Conservation (phyloP, 2,888 invertebrate species). For the Epistrophe eligans region DNA sequence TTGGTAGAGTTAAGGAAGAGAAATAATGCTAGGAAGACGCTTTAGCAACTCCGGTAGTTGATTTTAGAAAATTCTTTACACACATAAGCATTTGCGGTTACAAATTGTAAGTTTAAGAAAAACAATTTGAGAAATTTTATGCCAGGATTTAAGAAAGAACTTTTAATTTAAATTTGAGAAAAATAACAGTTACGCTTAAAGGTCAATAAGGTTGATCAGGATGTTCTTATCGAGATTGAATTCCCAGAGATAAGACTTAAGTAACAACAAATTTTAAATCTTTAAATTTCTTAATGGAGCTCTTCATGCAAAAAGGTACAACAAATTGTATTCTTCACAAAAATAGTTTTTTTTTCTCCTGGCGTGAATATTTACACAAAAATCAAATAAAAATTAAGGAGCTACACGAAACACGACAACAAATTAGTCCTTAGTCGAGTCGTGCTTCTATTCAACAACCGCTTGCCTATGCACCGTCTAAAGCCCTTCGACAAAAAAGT, state of each 20-base stretch:
- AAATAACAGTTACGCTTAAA: no score
- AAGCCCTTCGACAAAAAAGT: conserved; percentile 24
- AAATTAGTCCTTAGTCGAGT: conserved; percentile 64
- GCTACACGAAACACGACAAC: conserved; percentile 60
- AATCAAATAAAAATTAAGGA: conserved; percentile 67
- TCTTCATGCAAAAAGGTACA: neutral
- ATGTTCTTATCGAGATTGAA: no score
- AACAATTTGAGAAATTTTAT: neutral
- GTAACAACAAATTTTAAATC: no score
- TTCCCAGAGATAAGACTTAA: no score
- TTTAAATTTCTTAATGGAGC: no score
- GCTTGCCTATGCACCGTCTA: conserved; percentile 1
- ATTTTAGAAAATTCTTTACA: neutral
- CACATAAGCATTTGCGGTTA: neutral
- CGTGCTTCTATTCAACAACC: conserved; percentile 51
- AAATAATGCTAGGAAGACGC: neutral
- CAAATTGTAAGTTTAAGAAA: neutral
- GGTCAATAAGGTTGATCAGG: no score
- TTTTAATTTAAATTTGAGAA: no score
- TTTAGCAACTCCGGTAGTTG: neutral
- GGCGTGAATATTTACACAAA: conserved; percentile 71
- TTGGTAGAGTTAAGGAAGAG: neutral
- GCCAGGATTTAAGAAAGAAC: no score
- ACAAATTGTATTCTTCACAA: neutral
- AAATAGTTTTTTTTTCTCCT: neutral